Percentiles rank a stretch among this genome's conserved stretches.
Conservation (phyloP, 2,888 invertebrate genomes). For the Copidosoma aretas region DNA sequence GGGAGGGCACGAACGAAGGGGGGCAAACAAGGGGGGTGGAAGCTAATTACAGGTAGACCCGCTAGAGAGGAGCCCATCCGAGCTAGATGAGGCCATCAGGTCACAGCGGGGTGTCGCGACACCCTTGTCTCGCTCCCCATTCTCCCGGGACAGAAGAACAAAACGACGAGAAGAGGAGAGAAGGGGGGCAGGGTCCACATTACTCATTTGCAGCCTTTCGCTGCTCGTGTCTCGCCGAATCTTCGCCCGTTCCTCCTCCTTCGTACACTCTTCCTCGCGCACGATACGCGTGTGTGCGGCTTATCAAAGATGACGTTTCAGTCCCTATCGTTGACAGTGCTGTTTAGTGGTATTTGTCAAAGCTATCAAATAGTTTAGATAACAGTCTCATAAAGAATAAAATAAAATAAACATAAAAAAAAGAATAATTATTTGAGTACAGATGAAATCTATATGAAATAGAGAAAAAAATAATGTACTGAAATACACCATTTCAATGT, state of each 20-base stretch:
- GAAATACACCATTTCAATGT: too few species aligned
- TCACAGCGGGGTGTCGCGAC: constrained; percentile 61
- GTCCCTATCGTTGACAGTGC: too few species aligned
- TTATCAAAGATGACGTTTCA: too few species aligned
- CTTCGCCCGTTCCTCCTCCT: constrained; percentile 37
- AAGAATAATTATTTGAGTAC: too few species aligned
- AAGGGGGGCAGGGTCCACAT: constrained; percentile 54
- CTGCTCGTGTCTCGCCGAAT: not conserved
- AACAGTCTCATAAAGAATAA: too few species aligned
- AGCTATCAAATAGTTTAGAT: too few species aligned
- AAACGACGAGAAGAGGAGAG: constrained; percentile 40
- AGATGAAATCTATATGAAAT: too few species aligned
- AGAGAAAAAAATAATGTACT: too few species aligned
- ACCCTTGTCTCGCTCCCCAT: constrained; percentile 49
- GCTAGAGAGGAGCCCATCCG: constrained; percentile 17
- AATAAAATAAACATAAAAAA: too few species aligned
- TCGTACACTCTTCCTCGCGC: constrained; percentile 36
- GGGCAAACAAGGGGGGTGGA: constrained; percentile 36
- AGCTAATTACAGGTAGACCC: constrained; percentile 59
- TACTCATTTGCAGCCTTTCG: constrained; percentile 56
- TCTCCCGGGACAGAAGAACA: constrained; percentile 36
- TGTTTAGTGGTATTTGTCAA: too few species aligned
- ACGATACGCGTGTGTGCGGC: too few species aligned
- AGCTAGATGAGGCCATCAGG: constrained; percentile 54
- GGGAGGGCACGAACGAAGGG: too few species aligned